Conservation (phyloP, 53 echinoderm and acorn worm species). For the Temnopleurus reevesii region DNA sequence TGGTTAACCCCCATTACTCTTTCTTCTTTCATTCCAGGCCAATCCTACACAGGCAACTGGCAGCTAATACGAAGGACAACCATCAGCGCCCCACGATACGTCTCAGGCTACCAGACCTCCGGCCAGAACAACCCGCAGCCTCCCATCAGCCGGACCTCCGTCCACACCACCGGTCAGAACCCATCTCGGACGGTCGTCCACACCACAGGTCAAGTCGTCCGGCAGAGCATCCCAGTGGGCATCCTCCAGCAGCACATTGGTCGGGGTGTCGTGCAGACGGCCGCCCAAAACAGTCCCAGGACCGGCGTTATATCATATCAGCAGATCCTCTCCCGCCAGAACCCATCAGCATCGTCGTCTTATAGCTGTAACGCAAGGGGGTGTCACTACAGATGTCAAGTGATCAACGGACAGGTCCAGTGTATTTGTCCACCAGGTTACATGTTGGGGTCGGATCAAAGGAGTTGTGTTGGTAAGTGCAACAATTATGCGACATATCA, state of each 20-base stretch:
- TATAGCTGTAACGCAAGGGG: slow-evolving; percentile 68
- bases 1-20: too few species aligned
- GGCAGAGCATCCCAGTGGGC: background rate
- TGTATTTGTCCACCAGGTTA: slow-evolving; percentile 91
- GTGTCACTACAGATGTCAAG: slow-evolving; percentile 72
- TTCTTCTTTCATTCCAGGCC: background rate
- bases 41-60: slow-evolving; percentile 55
- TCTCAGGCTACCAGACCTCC: slow-evolving; percentile 47
- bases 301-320: background rate
- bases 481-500: background rate
- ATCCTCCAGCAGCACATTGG: background rate
- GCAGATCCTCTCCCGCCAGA: slow-evolving; percentile 16
- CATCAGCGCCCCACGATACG: slow-evolving; percentile 50
- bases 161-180: slow-evolving; percentile 10
- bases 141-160: background rate
- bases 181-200: background rate
- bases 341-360: background rate
- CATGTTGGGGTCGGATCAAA: slow-evolving; percentile 66
- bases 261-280: background rate
- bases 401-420: slow-evolving; percentile 59
- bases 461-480: slow-evolving; percentile 76
- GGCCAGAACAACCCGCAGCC: background rate
- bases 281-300: slow-evolving; percentile 27
- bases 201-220: background rate
- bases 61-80: slow-evolving; percentile 41